These are phyloP conservation scores for Pygoscelis antarcticus DNA, from an alignment of 2,113 vertebrate genomes.

Conservation along the genomic window DNA sequence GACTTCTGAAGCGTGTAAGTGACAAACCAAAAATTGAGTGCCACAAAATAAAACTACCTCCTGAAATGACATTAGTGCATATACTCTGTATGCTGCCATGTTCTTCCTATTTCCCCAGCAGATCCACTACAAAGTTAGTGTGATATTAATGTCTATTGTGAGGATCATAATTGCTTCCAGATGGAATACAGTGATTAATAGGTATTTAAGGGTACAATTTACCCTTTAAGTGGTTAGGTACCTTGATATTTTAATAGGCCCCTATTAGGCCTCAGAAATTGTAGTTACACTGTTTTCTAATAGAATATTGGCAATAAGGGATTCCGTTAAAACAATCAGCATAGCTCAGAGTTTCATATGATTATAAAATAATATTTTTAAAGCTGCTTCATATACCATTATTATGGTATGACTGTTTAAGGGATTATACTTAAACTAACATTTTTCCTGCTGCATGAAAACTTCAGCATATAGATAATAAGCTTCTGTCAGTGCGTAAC, in stretches of 20 bases:
- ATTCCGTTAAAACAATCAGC: slow-evolving; percentile 34
- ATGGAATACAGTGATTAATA: slow-evolving; percentile 13
- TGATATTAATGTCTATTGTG: not conserved
- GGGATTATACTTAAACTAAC: slow-evolving; percentile 62
- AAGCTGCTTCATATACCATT: slow-evolving; percentile 57
- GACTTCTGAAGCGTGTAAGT: not conserved
- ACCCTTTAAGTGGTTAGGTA: slow-evolving; percentile 18
- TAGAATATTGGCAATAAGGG: slow-evolving; percentile 46
- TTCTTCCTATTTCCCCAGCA: not conserved
- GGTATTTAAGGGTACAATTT: slow-evolving; percentile 48
- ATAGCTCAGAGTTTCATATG: slow-evolving; percentile 34
- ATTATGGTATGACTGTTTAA: slow-evolving; percentile 60
- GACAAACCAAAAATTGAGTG: slow-evolving; percentile 30
- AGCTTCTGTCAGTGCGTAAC: not conserved
- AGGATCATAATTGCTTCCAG: slow-evolving; percentile 42
- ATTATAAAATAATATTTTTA: slow-evolving; percentile 57
- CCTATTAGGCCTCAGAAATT: slow-evolving; percentile 9
- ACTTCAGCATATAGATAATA: slow-evolving; percentile 4
- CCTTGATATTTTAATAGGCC: slow-evolving; percentile 17
- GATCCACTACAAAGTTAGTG: slow-evolving; percentile 10
- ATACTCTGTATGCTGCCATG: not conserved
- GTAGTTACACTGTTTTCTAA: slow-evolving; percentile 38
- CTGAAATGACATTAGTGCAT: not conserved
- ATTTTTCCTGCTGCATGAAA: slow-evolving; percentile 46
- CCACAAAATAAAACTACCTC: slow-evolving; percentile 53